Conservation (phyloP, 2,113 vertebrate species). For the Phrynocephalus versicolor region DNA sequence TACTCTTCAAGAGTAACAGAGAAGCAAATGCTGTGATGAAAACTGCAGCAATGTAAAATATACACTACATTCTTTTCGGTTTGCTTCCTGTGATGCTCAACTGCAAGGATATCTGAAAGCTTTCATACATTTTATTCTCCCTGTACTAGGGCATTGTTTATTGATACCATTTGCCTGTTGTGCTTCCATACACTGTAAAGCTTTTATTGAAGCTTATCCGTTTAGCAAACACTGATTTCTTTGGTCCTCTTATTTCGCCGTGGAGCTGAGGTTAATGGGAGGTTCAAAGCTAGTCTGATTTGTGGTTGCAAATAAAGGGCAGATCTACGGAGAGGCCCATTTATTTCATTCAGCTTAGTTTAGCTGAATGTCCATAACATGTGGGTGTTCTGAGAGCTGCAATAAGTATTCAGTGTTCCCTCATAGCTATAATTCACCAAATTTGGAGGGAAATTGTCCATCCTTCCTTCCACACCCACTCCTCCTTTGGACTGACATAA, state of each 20-base stretch:
- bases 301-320: neutral
- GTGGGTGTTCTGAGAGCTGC: too few species aligned
- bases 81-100: neutral
- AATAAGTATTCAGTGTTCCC: too few species aligned
- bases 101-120: neutral
- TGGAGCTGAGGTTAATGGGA: neutral
- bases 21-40: slow-evolving; percentile 6
- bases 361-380: too few species aligned
- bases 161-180: neutral
- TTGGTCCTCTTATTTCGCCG: slow-evolving; percentile 16
- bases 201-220: neutral
- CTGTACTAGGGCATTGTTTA: neutral
- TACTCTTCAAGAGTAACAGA: neutral
- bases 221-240: neutral
- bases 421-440: too few species aligned
- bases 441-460: too few species aligned
- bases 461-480: too few species aligned
- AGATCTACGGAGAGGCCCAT: neutral
- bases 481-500: too few species aligned
- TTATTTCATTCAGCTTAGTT: neutral
- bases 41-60: neutral
- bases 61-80: neutral
- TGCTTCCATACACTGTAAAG: neutral
- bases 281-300: neutral
- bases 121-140: neutral